phyloP scores from a whole-genome alignment of 2,113 vertebrate species.

The Gulo gulo region DNA sequence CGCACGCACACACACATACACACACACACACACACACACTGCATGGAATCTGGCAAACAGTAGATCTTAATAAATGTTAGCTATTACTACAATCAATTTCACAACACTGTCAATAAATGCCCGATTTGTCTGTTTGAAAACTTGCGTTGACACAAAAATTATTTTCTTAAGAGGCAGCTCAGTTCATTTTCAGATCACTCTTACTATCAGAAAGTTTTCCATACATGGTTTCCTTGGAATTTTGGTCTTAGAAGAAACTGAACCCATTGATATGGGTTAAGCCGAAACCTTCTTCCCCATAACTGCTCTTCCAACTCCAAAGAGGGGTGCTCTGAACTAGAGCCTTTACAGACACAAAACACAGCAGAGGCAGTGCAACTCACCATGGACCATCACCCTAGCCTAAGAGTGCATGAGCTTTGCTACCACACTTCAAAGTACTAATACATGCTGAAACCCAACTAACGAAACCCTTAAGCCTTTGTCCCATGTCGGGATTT shows the following conservation, averaged over 20 bases:
- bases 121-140: not conserved
- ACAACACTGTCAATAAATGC: not conserved
- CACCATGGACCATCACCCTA: not conserved
- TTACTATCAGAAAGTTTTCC: not conserved
- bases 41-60: not conserved
- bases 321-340: not conserved
- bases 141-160: not conserved
- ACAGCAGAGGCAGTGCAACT: not conserved
- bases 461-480: not conserved
- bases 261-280: not conserved
- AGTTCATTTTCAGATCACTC: not conserved
- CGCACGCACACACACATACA: not conserved
- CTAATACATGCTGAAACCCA: not conserved
- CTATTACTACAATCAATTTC: not conserved
- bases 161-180: not conserved
- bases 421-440: not conserved
- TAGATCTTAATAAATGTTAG: not conserved
- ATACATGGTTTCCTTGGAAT: not conserved
- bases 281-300: not conserved
- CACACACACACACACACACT: not conserved
- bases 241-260: not conserved
- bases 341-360: not conserved
- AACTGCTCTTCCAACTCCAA: not conserved
- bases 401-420: not conserved
- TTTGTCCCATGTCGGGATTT: not conserved